Evolutionary conservation across 1,140 invertebrate genomes (phyloP).

Genomic region (Tyrophagus putrescentiae): DNA sequence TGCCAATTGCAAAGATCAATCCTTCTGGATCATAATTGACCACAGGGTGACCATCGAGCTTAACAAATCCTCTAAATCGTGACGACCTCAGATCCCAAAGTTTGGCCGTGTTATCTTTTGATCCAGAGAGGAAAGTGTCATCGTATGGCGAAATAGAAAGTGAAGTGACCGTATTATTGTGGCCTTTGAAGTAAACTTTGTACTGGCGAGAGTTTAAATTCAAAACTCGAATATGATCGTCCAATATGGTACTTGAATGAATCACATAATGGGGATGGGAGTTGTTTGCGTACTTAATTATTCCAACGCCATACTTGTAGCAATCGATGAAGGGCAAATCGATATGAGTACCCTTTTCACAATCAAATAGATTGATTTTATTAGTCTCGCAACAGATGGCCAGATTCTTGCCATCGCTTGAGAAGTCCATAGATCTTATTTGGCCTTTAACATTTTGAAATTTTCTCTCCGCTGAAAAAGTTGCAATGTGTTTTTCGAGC

Average conservation of each 20-base stretch:
- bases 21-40: conserved; percentile 98
- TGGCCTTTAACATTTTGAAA: conserved; percentile 94
- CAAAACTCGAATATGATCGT: conserved; percentile 59
- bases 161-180: conserved; percentile 93
- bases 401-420: conserved; percentile 78
- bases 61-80: conserved; percentile 89
- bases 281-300: conserved; percentile 97
- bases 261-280: conserved; percentile 92
- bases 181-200: conserved; percentile 70
- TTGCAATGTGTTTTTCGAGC: conserved; percentile 73
- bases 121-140: conserved; percentile 96
- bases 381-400: conserved; percentile 98
- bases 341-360: conserved; percentile 88
- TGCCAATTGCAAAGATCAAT: conserved; percentile 91
- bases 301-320: conserved; percentile 97
- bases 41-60: conserved; percentile 80
- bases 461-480: conserved; percentile 72
- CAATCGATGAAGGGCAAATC: conserved; percentile 91
- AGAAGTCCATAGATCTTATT: conserved; percentile 96
- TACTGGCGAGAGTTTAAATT: conserved; percentile 98
- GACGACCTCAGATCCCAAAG: conserved; percentile 92
- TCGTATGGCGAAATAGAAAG: conserved; percentile 92
- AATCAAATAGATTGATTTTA: conserved; percentile 98
- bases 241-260: conserved; percentile 96
- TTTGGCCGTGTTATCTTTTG: conserved; percentile 85